Conservation (phyloP, 2,113 vertebrate species). For the Bombycilla garrulus region DNA sequence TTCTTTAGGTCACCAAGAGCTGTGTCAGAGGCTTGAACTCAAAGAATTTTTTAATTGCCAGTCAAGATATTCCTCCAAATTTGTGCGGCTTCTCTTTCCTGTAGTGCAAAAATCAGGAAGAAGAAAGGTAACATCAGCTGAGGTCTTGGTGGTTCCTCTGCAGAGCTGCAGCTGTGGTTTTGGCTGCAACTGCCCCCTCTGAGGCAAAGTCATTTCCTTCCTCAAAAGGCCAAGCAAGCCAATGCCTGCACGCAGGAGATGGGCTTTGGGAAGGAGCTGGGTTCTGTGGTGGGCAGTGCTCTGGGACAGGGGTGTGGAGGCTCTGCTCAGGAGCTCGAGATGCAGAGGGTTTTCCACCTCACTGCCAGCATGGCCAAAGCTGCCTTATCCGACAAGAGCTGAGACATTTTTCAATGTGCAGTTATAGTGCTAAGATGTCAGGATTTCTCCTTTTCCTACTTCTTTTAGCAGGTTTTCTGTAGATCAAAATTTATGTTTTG, state of each 20-base stretch:
- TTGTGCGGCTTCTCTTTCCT: not conserved
- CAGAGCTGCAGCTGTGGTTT: not conserved
- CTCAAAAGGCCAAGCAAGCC: not conserved
- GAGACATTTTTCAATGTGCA: not conserved
- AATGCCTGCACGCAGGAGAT: accelerated
- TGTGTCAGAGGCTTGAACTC: not conserved
- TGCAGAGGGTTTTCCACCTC: not conserved
- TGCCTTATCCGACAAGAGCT: not conserved
- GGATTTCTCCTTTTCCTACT: not conserved
- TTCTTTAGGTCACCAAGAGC: not conserved
- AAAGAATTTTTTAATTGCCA: not conserved
- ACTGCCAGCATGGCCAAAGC: not conserved
- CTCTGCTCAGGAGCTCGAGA: not conserved
- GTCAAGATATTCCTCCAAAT: not conserved
- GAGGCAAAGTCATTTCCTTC: slow-evolving; percentile 46
- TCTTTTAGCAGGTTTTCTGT: not conserved
- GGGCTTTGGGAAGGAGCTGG: not conserved
- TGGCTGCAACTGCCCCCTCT: not conserved
- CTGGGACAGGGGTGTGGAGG: not conserved
- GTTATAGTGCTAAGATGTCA: not conserved
- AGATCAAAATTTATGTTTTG: not conserved
- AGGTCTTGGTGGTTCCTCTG: not conserved
- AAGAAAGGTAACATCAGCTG: not conserved
- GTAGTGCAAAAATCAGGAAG: not conserved
- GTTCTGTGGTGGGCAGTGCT: not conserved